A percentile compares a stretch with the other conserved stretches of the same genome.
These are phyloP conservation scores for Onthophagus taurus DNA, from an alignment of 1,140 invertebrate species.

Conservation along the genomic window DNA sequence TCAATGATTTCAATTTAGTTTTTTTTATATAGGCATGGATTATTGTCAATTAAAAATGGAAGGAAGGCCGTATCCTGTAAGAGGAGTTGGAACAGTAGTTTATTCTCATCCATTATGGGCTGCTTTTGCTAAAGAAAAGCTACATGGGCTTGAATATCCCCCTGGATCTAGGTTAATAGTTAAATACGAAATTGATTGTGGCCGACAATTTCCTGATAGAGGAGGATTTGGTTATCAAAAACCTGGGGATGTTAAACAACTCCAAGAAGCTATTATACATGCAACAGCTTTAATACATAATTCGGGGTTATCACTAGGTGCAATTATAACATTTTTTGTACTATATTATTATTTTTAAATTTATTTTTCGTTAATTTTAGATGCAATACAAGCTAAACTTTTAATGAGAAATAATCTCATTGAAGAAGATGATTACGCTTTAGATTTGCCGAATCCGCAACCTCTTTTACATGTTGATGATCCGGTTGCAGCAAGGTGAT, in stretches of 20 bases:
- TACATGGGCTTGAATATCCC: constrained; percentile 82
- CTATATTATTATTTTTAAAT: background rate
- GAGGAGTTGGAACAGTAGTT: constrained; percentile 51
- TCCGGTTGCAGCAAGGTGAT: constrained; percentile 50
- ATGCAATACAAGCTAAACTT: constrained; percentile 4
- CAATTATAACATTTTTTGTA: background rate
- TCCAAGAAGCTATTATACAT: constrained; percentile 61
- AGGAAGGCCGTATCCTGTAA: constrained; percentile 40
- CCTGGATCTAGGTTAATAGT: constrained; percentile 71
- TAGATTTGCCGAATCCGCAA: constrained; percentile 61
- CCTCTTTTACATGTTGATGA: constrained; percentile 65
- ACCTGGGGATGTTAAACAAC: constrained; percentile 46
- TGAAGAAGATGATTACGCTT: constrained; percentile 38
- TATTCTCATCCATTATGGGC: constrained; percentile 69
- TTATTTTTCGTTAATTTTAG: constrained; percentile 8
- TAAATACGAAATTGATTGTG: constrained; percentile 47
- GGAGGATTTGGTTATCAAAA: background rate
- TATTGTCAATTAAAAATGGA: constrained; percentile 60
- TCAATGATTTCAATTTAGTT: constrained; percentile 10
- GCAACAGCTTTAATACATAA: constrained; percentile 60
- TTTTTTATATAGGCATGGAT: constrained; percentile 46
- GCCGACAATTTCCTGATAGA: constrained; percentile 4
- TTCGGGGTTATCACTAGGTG: constrained; percentile 49
- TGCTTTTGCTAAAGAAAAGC: constrained; percentile 69
- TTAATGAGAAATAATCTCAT: constrained; percentile 7